These are phyloP conservation scores for Caenorhabditis wallacei DNA, from an alignment of 2,888 invertebrate species.

Conservation along the genomic window DNA sequence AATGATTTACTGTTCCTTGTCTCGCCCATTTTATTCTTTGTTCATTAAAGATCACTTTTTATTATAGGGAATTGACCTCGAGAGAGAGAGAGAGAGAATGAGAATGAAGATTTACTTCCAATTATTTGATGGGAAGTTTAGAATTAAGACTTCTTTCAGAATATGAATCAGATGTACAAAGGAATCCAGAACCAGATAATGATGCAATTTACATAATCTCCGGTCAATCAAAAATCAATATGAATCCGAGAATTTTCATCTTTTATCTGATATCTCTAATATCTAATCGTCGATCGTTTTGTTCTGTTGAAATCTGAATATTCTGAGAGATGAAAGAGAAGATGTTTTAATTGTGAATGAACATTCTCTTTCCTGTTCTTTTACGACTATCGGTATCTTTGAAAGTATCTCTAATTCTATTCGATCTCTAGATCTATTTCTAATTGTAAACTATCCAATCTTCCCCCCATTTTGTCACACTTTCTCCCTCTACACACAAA, in stretches of 20 bases:
- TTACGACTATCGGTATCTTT: constrained; percentile 43
- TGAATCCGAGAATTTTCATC: no score
- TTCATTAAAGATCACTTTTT: constrained; percentile 50
- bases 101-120: neutral
- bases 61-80: constrained; percentile 18
- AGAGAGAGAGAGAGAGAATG: neutral
- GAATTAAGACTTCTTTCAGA: neutral
- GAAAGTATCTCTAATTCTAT: constrained; percentile 25
- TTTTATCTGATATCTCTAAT: constrained; percentile 22
- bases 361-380: constrained; percentile 7
- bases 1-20: constrained; percentile 27
- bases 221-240: no score
- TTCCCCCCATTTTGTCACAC: constrained; percentile 1
- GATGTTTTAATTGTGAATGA: constrained; percentile 19
- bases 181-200: no score
- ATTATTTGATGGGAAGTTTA: neutral
- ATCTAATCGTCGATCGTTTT: constrained; percentile 29
- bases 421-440: neutral
- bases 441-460: constrained; percentile 38
- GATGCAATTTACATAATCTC: no score
- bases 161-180: no score
- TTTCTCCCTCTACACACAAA: neutral
- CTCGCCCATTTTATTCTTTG: constrained; percentile 3
- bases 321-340: constrained; percentile 55
- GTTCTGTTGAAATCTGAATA: constrained; percentile 14